Conservation (phyloP, 2,797 vertebrate species). For the Semotilus atromaculatus region DNA sequence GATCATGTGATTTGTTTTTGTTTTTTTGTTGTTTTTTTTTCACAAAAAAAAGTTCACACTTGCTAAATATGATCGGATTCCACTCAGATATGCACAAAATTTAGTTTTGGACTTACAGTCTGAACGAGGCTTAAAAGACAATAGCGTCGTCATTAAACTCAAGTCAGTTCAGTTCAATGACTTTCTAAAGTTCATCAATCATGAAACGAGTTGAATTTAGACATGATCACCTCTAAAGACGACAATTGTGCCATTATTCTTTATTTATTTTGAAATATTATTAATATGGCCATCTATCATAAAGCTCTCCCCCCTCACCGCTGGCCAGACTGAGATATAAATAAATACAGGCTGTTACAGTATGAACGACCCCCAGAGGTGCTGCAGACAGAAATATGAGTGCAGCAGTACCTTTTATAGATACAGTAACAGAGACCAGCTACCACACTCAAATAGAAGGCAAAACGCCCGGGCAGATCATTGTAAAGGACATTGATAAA, state of each 20-base stretch:
- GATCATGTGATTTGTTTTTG: too few species aligned
- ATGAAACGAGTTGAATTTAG: background rate
- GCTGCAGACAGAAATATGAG: background rate
- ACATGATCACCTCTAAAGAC: background rate
- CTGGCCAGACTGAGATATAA: background rate
- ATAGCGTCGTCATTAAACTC: too few species aligned
- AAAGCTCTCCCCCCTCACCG: constrained; percentile 5
- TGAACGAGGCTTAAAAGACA: too few species aligned
- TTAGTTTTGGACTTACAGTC: background rate
- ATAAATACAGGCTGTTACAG: background rate
- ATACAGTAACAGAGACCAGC: background rate
- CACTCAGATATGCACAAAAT: background rate
- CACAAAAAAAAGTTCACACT: background rate
- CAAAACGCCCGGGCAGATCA: background rate
- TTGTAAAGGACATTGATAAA: background rate
- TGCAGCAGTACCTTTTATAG: background rate
- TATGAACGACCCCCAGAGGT: constrained; percentile 20
- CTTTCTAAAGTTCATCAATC: background rate
- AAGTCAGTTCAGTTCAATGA: background rate
- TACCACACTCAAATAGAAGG: background rate
- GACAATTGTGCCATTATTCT: background rate
- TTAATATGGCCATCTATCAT: background rate
- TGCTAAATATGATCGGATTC: background rate
- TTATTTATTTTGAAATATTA: background rate
- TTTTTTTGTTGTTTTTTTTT: too few species aligned